Percentiles rank a stretch among this genome's conserved stretches.
These are phyloP conservation scores for Hofmannophila pseudospretella DNA, from an alignment of 2,888 invertebrate species.

Conservation along the genomic window DNA sequence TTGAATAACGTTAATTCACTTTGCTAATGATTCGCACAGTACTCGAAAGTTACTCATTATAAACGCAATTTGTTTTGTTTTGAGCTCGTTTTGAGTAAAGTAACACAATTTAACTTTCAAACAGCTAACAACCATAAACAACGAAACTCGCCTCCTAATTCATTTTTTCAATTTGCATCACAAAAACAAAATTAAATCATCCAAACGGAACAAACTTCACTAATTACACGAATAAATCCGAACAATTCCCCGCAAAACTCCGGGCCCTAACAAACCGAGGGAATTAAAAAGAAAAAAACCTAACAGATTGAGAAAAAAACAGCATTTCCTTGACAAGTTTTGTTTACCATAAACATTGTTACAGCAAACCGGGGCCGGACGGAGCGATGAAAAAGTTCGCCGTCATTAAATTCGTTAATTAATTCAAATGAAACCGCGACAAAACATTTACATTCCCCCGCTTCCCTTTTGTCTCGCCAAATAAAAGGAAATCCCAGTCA, in stretches of 20 bases:
- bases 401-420: constrained; percentile 76
- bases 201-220: constrained; percentile 70
- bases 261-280: constrained; percentile 53
- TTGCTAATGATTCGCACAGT: too few species aligned
- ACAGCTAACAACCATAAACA: constrained; percentile 38
- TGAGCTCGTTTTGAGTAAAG: not conserved
- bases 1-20: too few species aligned
- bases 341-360: constrained; percentile 77
- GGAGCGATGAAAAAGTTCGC: constrained; percentile 66
- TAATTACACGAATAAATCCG: constrained; percentile 76
- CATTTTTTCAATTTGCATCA: constrained; percentile 58
- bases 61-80: not conserved
- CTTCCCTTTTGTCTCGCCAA: constrained; percentile 50
- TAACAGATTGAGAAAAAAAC: constrained; percentile 62
- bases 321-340: constrained; percentile 74
- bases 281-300: constrained; percentile 66
- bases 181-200: constrained; percentile 66
- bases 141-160: constrained; percentile 50
- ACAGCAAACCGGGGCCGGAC: constrained; percentile 43
- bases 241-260: constrained; percentile 58
- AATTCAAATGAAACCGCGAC: constrained; percentile 76
- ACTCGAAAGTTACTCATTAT: not conserved
- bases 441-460: constrained; percentile 68
- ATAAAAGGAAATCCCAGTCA: constrained; percentile 58
- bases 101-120: constrained; percentile 24